A percentile compares a stretch with the other conserved stretches of the same genome.
phyloP scores from a whole-genome alignment of 2,113 vertebrate genomes.

The Forbesichthys papilliferus region DNA sequence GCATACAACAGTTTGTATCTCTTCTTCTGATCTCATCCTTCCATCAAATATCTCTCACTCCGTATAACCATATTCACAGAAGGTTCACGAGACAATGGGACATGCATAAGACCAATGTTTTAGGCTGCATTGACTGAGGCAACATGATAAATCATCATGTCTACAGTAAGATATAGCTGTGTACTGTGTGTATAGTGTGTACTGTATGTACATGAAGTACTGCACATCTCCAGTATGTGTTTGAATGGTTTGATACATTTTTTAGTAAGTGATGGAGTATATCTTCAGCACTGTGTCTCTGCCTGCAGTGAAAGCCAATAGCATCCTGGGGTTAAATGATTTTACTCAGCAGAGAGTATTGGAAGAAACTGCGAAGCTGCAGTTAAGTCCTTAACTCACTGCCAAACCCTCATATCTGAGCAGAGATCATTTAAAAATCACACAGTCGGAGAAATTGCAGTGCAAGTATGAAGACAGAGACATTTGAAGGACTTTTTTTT shows the following conservation, averaged over 20 bases:
- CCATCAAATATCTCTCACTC: constrained; percentile 38
- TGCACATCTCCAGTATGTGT: not conserved
- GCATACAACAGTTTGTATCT: constrained; percentile 18
- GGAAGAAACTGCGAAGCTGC: constrained; percentile 45
- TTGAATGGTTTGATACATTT: constrained; percentile 40
- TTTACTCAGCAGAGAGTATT: constrained; percentile 55
- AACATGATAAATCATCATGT: constrained; percentile 45
- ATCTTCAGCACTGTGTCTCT: constrained; percentile 28
- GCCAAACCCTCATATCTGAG: constrained; percentile 36
- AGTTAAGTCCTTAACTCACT: constrained; percentile 54
- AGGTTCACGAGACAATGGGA: constrained; percentile 26
- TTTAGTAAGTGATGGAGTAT: constrained; percentile 44
- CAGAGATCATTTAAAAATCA: constrained; percentile 16
- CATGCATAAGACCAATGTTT: constrained; percentile 28
- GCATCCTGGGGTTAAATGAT: constrained; percentile 59
- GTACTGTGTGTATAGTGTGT: constrained; percentile 24
- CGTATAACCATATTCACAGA: constrained; percentile 49
- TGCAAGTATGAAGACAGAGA: not conserved
- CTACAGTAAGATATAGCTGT: constrained; percentile 5
- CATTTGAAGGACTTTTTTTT: too few relatives aligned
- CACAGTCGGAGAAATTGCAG: constrained; percentile 6
- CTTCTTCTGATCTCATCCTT: constrained; percentile 11
- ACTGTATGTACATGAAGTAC: constrained; percentile 12
- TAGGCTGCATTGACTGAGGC: constrained; percentile 47
- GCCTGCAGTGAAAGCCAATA: constrained; percentile 60